Conservation (phyloP, 2,113 vertebrate species). For the Indicator maculatus region DNA sequence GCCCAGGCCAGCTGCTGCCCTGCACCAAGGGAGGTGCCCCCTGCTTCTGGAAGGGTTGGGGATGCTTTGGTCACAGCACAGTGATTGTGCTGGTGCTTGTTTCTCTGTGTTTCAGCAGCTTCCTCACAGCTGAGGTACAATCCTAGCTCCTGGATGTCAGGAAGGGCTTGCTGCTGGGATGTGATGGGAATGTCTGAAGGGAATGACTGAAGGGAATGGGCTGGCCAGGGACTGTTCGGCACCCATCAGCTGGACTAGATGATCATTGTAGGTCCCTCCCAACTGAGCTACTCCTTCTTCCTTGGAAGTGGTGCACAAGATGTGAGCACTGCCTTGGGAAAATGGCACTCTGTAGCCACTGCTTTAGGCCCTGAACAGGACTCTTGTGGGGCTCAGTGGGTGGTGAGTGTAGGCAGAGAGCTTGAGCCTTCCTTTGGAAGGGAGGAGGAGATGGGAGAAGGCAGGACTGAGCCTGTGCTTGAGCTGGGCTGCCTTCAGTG, state of each 20-base stretch:
- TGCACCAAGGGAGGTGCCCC: background rate
- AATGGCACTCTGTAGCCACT: background rate
- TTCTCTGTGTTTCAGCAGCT: background rate
- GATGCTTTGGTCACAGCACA: accelerated
- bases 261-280: background rate
- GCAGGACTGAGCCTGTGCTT: background rate
- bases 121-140: background rate
- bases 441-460: background rate
- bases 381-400: background rate
- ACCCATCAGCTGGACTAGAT: background rate
- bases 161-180: background rate
- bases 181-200: background rate
- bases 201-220: background rate
- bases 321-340: background rate
- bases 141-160: background rate
- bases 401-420: background rate
- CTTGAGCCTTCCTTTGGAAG: background rate
- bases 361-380: background rate
- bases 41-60: background rate
- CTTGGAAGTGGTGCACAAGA: background rate
- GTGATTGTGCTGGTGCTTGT: background rate
- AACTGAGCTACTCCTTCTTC: background rate
- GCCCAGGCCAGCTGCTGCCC: background rate
- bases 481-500: background rate
- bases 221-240: too few species aligned